phyloP scores from a whole-genome alignment of 1,140 invertebrate genomes.

The Halotydeus destructor region DNA sequence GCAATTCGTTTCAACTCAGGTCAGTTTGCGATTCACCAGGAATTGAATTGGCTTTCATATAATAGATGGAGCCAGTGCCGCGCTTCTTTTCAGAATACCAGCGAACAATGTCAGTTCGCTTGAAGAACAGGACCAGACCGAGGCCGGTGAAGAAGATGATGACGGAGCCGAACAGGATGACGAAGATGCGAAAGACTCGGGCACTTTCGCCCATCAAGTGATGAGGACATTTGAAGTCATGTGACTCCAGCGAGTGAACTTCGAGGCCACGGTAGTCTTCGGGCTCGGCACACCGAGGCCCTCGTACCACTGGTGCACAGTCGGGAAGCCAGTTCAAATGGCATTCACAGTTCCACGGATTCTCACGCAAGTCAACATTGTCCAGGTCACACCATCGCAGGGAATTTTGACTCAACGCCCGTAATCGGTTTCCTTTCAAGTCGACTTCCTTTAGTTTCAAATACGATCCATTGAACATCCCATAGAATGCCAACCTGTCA shows the following conservation, averaged over 20 bases:
- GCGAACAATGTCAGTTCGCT: constrained; percentile 7
- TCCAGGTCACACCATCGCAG: constrained; percentile 9
- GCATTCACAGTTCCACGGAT: constrained; percentile 18
- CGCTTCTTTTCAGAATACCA: constrained; percentile 10
- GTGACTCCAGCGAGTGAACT: background rate
- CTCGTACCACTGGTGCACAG: constrained; percentile 10
- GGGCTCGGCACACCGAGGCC: constrained; percentile 11
- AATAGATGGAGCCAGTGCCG: constrained; percentile 17
- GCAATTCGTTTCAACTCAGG: too few species aligned
- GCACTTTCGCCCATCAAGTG: background rate
- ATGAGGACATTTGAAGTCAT: constrained; percentile 10
- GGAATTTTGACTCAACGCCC: background rate
- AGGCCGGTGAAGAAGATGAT: constrained; percentile 11
- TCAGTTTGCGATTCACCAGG: constrained; percentile 6
- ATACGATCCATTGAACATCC: constrained; percentile 12
- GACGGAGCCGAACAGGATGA: constrained; percentile 6
- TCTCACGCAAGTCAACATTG: constrained; percentile 14
- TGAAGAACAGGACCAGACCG: constrained; percentile 10
- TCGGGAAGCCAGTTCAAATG: constrained; percentile 15
- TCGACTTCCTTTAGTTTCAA: constrained; percentile 11
- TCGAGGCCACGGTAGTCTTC: constrained; percentile 2
- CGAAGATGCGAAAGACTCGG: constrained; percentile 7
- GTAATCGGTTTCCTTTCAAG: constrained; percentile 1
- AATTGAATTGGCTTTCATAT: constrained; percentile 16
- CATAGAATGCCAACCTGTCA: constrained; percentile 10